Percentiles rank a stretch among this genome's conserved stretches.
phyloP scores from a whole-genome alignment of 2,113 vertebrate species.

The Gallinago media region DNA sequence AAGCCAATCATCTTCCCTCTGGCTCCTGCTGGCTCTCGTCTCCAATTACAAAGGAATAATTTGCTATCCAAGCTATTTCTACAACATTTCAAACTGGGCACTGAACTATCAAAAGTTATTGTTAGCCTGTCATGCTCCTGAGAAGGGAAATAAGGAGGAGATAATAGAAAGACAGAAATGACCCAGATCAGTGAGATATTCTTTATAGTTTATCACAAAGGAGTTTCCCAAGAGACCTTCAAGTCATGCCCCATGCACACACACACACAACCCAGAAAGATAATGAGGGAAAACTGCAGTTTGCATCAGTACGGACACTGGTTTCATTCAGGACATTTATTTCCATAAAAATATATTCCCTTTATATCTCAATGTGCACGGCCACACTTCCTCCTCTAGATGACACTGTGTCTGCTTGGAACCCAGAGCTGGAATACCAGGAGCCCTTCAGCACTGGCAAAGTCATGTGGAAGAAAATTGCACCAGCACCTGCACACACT shows the following conservation, averaged over 20 bases:
- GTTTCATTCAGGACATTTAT: not conserved
- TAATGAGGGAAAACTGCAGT: not conserved
- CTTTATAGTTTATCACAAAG: slow-evolving; percentile 34
- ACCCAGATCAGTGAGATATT: slow-evolving; percentile 30
- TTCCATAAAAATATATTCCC: not conserved
- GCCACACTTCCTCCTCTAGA: slow-evolving; percentile 50
- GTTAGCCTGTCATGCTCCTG: not conserved
- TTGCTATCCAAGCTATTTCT: slow-evolving; percentile 43
- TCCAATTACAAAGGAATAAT: slow-evolving; percentile 65
- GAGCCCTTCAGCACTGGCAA: slow-evolving; percentile 22
- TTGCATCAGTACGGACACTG: not conserved
- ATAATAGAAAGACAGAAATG: slow-evolving; percentile 38
- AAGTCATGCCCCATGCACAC: not conserved
- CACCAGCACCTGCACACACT: slow-evolving; percentile 22
- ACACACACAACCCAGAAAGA: not conserved
- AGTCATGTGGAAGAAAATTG: slow-evolving; percentile 39
- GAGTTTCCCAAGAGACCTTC: slow-evolving; percentile 48
- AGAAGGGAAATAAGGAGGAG: slow-evolving; percentile 34
- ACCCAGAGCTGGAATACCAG: not conserved
- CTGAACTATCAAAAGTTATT: slow-evolving; percentile 54
- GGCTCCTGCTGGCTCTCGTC: slow-evolving; percentile 51
- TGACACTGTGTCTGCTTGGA: slow-evolving; percentile 68
- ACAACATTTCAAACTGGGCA: slow-evolving; percentile 48
- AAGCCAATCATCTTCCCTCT: slow-evolving; percentile 47
- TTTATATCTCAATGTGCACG: not conserved